These are phyloP conservation scores for Barnardius zonarius DNA, from an alignment of 2,113 vertebrate species.

Conservation along the genomic window DNA sequence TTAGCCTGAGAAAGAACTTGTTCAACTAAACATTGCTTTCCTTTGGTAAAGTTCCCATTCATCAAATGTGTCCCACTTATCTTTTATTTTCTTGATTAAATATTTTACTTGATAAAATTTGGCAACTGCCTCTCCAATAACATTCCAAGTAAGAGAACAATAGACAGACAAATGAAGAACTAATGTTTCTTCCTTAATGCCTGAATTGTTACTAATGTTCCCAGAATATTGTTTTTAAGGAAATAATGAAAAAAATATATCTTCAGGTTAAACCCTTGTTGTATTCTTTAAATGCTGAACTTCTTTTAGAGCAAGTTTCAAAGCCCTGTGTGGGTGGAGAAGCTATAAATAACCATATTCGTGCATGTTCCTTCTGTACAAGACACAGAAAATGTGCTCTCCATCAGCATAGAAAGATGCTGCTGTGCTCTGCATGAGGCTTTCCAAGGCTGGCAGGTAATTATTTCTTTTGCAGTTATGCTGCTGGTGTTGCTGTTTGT, in stretches of 20 bases:
- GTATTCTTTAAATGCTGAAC: conserved; percentile 4
- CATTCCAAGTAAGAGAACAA: conserved; percentile 55
- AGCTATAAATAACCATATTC: conserved; percentile 55
- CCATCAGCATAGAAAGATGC: background rate
- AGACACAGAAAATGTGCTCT: conserved; percentile 44
- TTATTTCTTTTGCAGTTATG: background rate
- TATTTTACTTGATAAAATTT: conserved; percentile 45
- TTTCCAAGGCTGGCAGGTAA: background rate
- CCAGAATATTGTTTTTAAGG: conserved; percentile 29
- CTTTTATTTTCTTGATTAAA: conserved; percentile 41
- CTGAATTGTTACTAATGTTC: conserved; percentile 12
- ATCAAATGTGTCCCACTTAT: conserved; percentile 19
- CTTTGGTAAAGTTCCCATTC: conserved; percentile 33
- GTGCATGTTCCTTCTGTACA: conserved; percentile 34
- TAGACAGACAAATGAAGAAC: conserved; percentile 44
- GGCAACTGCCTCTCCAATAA: conserved; percentile 42
- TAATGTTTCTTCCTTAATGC: conserved; percentile 41
- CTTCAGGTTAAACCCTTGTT: background rate
- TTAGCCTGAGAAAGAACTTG: background rate
- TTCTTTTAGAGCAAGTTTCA: conserved; percentile 22
- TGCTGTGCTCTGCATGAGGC: background rate
- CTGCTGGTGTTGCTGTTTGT: background rate
- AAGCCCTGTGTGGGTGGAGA: conserved; percentile 34
- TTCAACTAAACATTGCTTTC: background rate
- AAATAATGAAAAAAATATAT: background rate